Base-by-base conservation (phyloP, 2,113 vertebrate genomes). In the Rhinolophus ferrumequinum region DNA sequence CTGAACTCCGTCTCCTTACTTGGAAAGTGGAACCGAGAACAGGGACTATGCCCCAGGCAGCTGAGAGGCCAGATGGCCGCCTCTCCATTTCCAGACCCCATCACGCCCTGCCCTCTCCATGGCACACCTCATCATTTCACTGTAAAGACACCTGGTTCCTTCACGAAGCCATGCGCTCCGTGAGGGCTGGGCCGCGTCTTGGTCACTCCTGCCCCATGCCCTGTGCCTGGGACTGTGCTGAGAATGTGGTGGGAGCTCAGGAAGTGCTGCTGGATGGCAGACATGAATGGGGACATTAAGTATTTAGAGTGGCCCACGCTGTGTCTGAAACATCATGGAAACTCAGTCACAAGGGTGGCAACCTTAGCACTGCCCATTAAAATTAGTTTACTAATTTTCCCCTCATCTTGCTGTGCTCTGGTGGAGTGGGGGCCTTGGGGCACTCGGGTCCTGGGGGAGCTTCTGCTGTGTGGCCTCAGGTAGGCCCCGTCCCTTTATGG, bases 91-190 rank as follows among this genome's bases (percentile, higher is more conserved):
- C 52, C 9, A 18, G 14, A 13, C 3, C 38, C 60, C 3, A 0
- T 10, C 0, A 6, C 2, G 15, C 16, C 47, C 56, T 3, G 3
- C 28, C 41, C 22, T 70, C 92, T 76, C 60, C 62, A 3, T 22
- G 12, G 28, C 6, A 2, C 7, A 54, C 11, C 64, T 75, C 24
- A 0, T 73, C 79, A 22, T 18, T 30, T 30, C 19, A 69, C 3
- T 3, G 18, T 50, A 24, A 0, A 70, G 76, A 30, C 30, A 15
- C n/a, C n/a, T 12, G 18, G 58, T 72, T 56, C 38, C 56, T 35
- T 50, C 5, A 1, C 15, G 10, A 47, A 35, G 26, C 26, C 14
- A 0, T 26, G 28, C 24, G 4, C 60, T 8, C 10, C 0, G 0
- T 22, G 77, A 92, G 41, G 54, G 33, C 69, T 22, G 86, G 1